phyloP scores from a whole-genome alignment of 2,113 vertebrate species.

The Aspidoscelis tigris region DNA sequence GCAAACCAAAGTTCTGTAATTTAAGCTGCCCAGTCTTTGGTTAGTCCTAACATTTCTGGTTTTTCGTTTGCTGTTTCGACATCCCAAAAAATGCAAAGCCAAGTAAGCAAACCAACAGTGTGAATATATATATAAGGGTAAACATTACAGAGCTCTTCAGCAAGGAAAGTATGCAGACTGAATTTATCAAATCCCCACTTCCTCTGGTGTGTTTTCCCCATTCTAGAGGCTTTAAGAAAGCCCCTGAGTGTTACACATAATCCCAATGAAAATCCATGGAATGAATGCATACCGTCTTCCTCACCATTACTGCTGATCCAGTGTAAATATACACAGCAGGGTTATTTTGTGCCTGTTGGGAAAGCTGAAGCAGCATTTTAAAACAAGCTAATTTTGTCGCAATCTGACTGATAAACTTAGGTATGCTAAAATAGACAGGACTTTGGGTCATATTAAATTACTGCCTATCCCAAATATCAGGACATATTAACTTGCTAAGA shows the following conservation, averaged over 20 bases:
- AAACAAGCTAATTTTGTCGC: slow-evolving; percentile 28
- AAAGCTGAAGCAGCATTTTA: slow-evolving; percentile 24
- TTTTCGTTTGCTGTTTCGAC: slow-evolving; percentile 11
- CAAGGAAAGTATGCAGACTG: slow-evolving; percentile 21
- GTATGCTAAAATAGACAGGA: background rate
- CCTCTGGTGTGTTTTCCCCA: slow-evolving; percentile 17
- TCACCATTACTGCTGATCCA: slow-evolving; percentile 6
- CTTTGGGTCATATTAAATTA: background rate
- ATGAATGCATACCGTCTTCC: slow-evolving; percentile 6
- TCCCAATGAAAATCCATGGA: slow-evolving; percentile 16
- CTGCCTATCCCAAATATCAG: background rate
- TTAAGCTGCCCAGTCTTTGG: background rate
- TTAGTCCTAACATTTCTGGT: slow-evolving; percentile 19
- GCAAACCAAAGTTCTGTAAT: background rate
- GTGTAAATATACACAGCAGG: slow-evolving; percentile 30
- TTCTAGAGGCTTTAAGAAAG: background rate
- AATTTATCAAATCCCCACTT: slow-evolving; percentile 14
- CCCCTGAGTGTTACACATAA: slow-evolving; percentile 22
- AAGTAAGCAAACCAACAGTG: background rate
- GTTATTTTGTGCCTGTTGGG: slow-evolving; percentile 4
- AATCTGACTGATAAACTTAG: slow-evolving; percentile 13
- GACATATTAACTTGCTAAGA: background rate
- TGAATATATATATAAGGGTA: slow-evolving; percentile 22
- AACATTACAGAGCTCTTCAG: slow-evolving; percentile 28
- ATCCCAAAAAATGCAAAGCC: slow-evolving; percentile 26